These are phyloP conservation scores for Strongylocentrotus purpuratus DNA, from an alignment of 35 echinoderm and acorn worm genomes.

Conservation along the genomic window DNA sequence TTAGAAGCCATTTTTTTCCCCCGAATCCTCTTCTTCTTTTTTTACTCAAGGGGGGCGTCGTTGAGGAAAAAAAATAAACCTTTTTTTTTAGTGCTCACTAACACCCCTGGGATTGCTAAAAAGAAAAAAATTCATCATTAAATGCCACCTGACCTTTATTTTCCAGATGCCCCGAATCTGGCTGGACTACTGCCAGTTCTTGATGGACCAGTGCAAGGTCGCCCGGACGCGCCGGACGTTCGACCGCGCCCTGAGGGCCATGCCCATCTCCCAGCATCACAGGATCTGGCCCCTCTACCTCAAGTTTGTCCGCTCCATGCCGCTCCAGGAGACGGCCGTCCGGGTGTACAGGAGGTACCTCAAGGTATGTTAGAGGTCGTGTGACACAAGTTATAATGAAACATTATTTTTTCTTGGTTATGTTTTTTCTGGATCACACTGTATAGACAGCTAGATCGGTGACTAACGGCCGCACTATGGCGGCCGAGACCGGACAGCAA, in stretches of 20 bases:
- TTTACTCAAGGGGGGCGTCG: too few species aligned
- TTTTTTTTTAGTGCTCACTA: too few species aligned
- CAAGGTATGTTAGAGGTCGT: constrained; percentile 86
- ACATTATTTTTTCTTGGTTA: too few species aligned
- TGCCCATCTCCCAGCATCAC: constrained; percentile 93
- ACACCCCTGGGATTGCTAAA: too few species aligned
- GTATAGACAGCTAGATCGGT: too few species aligned
- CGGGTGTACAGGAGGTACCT: constrained; percentile 92
- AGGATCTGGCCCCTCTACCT: constrained; percentile 96
- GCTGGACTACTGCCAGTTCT: constrained; percentile 96
- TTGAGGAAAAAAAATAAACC: too few species aligned
- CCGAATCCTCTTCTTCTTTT: too few species aligned
- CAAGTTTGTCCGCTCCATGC: constrained; percentile 83
- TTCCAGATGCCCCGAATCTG: constrained; percentile 96
- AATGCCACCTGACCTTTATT: not conserved
- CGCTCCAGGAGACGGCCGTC: constrained; percentile 90
- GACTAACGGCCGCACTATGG: too few species aligned
- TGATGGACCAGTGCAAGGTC: constrained; percentile 91
- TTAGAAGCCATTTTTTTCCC: too few species aligned
- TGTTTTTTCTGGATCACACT: too few species aligned
- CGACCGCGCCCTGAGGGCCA: constrained; percentile 90
- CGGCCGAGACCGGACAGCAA: too few species aligned
- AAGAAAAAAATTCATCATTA: not conserved
- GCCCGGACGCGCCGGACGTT: constrained; percentile 86
- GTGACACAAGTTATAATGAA: too few species aligned